Percentiles rank a stretch among this genome's conserved stretches.
phyloP scores from a whole-genome alignment of 2,888 invertebrate species.

The Heliconius charithonia region DNA sequence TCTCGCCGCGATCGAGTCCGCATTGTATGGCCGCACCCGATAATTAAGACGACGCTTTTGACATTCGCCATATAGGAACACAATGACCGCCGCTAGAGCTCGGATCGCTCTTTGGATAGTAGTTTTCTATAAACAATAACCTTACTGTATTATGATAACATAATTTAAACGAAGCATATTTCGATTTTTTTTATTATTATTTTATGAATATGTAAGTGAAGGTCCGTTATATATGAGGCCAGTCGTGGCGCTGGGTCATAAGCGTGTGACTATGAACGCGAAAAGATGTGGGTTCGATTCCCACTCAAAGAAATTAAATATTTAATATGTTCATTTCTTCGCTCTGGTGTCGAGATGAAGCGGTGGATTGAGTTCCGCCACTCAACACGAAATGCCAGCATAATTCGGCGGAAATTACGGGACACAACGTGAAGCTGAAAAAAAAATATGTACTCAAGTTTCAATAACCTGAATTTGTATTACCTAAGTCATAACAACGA shows the following conservation, averaged over 20 bases:
- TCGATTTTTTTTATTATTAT: conserved; percentile 51
- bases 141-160: conserved; percentile 80
- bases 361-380: too few species aligned
- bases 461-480: not conserved
- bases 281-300: too few species aligned
- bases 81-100: conserved; percentile 82
- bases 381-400: too few species aligned
- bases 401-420: too few species aligned
- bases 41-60: conserved; percentile 84
- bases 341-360: too few species aligned
- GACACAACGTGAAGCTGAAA: too few species aligned
- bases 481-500: conserved; percentile 38
- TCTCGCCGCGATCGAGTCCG: conserved; percentile 81
- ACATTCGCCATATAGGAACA: conserved; percentile 84
- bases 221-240: too few species aligned
- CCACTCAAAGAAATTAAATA: too few species aligned
- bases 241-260: too few species aligned
- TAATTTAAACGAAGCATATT: conserved; percentile 79
- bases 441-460: not conserved
- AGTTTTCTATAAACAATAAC: conserved; percentile 80
- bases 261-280: too few species aligned
- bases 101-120: conserved; percentile 71
- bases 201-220: too few species aligned
- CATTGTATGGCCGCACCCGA: conserved; percentile 81
- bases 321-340: too few species aligned